phyloP scores from a whole-genome alignment of 1,140 invertebrate genomes.

The Eumaeus atala region DNA sequence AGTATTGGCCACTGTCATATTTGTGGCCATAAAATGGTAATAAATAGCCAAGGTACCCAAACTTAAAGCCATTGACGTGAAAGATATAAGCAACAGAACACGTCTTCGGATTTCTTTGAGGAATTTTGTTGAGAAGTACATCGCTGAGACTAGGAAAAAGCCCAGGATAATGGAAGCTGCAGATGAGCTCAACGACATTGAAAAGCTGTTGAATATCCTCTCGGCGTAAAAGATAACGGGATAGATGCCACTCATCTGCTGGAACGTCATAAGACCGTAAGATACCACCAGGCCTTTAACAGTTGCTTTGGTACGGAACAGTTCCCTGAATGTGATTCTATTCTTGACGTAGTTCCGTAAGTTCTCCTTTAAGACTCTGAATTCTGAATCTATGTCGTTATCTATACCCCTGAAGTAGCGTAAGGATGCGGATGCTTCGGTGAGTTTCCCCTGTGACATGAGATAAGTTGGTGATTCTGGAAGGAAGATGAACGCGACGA shows the following conservation, averaged over 20 bases:
- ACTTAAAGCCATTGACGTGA: slow-evolving; percentile 76
- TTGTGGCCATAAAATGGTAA: slow-evolving; percentile 74
- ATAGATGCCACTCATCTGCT: slow-evolving; percentile 88
- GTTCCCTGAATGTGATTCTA: slow-evolving; percentile 59
- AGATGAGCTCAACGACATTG: slow-evolving; percentile 65
- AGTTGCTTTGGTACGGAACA: slow-evolving; percentile 66
- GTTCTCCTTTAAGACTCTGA: slow-evolving; percentile 75
- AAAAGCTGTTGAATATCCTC: slow-evolving; percentile 78
- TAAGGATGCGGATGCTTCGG: slow-evolving; percentile 78
- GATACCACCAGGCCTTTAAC: slow-evolving; percentile 73
- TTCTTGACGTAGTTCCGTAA: slow-evolving; percentile 54
- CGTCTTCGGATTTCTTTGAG: slow-evolving; percentile 83
- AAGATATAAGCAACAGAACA: slow-evolving; percentile 80
- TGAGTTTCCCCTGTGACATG: slow-evolving; percentile 64
- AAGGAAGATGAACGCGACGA: slow-evolving; percentile 81
- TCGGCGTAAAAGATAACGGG: slow-evolving; percentile 85
- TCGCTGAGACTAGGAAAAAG: slow-evolving; percentile 81
- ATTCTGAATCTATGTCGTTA: slow-evolving; percentile 78
- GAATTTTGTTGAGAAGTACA: slow-evolving; percentile 80
- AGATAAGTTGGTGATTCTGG: slow-evolving; percentile 84
- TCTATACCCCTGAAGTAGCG: slow-evolving; percentile 79
- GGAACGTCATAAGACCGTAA: slow-evolving; percentile 84
- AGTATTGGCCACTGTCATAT: slow-evolving; percentile 33
- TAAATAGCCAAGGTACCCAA: slow-evolving; percentile 77
- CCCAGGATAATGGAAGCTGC: slow-evolving; percentile 79